Conservation (phyloP, 2,797 vertebrate genomes). For the Sebastes minor region DNA sequence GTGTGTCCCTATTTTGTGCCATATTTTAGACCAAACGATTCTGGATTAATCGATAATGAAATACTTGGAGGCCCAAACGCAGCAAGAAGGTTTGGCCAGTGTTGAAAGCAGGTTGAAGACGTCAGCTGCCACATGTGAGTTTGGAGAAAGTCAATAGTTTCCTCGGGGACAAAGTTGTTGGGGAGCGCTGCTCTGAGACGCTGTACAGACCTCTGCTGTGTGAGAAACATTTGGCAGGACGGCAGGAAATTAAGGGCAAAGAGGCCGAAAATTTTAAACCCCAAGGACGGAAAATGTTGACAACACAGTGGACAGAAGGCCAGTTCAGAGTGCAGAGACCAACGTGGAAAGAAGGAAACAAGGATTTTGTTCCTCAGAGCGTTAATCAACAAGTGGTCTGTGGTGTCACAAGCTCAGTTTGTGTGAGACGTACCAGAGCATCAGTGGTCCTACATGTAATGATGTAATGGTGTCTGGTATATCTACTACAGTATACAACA, state of each 20-base stretch:
- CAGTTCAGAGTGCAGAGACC: slow-evolving; percentile 10
- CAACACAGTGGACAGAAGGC: slow-evolving; percentile 29
- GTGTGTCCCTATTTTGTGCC: not conserved
- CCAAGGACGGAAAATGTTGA: slow-evolving; percentile 50
- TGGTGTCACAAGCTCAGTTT: not conserved
- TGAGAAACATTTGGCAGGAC: slow-evolving; percentile 3
- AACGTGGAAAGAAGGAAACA: slow-evolving; percentile 7
- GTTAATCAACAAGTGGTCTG: slow-evolving; percentile 22
- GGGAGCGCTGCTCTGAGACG: not conserved
- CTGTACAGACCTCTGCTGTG: not conserved
- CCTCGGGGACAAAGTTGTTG: not conserved
- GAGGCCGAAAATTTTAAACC: slow-evolving; percentile 16
- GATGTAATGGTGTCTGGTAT: slow-evolving; percentile 23
- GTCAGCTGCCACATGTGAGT: not conserved
- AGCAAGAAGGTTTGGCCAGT: not conserved
- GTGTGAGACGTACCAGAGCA: slow-evolving; percentile 32
- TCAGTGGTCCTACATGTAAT: not conserved
- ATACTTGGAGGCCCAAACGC: not conserved
- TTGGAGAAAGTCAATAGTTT: not conserved
- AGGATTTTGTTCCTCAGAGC: slow-evolving; percentile 11
- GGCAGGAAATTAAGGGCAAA: slow-evolving; percentile 31
- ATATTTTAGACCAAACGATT: not conserved
- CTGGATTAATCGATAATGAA: not conserved
- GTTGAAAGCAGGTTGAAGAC: not conserved
- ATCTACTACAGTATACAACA: not conserved